These are phyloP conservation scores for Parazoanthus darwini DNA, from an alignment of 92 coral and sea anemone genomes.

Conservation along the genomic window DNA sequence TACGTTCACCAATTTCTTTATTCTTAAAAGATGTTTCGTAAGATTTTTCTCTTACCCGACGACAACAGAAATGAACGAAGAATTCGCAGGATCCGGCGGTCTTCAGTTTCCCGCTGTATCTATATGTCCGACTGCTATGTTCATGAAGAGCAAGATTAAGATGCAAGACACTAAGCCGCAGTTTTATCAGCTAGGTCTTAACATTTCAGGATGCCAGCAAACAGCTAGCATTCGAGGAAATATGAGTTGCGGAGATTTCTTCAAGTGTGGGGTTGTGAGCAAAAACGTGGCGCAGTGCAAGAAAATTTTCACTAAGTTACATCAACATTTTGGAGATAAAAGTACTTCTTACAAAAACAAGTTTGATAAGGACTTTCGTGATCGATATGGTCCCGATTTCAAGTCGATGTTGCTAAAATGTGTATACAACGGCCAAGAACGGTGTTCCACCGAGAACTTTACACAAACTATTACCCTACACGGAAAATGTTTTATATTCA, in stretches of 20 bases:
- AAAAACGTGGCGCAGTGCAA: neutral
- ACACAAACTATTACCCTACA: neutral
- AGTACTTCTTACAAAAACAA: neutral
- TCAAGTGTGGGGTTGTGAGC: conserved; percentile 17
- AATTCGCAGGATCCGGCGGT: conserved; percentile 20
- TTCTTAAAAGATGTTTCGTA: neutral
- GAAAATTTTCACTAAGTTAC: neutral
- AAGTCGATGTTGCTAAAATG: conserved; percentile 28
- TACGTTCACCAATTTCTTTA: neutral
- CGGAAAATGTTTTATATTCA: conserved; percentile 38
- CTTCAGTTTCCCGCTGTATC: conserved; percentile 33
- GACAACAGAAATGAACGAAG: conserved; percentile 34
- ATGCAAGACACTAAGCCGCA: neutral
- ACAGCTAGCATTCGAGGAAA: conserved; percentile 9
- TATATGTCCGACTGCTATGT: conserved; percentile 11
- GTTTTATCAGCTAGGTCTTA: conserved; percentile 14
- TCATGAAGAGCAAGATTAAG: conserved; percentile 35
- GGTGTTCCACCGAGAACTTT: conserved; percentile 26
- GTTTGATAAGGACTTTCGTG: conserved; percentile 20
- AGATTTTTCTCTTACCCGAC: conserved; percentile 31
- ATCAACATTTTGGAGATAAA: neutral
- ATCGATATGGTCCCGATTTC: conserved; percentile 16
- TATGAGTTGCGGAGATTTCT: conserved; percentile 33
- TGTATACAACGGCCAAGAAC: conserved; percentile 9
- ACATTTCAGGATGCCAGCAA: conserved; percentile 17